These are phyloP conservation scores for Hofmannophila pseudospretella DNA, from an alignment of 2,888 invertebrate species.

Conservation along the genomic window DNA sequence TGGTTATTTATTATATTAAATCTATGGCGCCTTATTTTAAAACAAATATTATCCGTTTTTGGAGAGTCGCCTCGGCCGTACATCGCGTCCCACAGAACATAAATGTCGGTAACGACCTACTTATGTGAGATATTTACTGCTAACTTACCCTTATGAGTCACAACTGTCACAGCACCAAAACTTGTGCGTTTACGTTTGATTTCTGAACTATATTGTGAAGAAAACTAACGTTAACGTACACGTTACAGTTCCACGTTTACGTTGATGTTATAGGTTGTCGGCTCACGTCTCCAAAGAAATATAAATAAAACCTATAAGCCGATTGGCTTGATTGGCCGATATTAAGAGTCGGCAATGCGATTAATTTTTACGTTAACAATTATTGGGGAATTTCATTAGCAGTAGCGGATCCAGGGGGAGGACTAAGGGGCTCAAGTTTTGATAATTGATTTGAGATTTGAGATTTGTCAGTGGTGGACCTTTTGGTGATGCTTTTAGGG, in stretches of 20 bases:
- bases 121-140: slow-evolving; percentile 28
- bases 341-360: slow-evolving; percentile 31
- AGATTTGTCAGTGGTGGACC: too few relatives aligned
- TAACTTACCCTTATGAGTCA: slow-evolving; percentile 19
- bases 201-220: slow-evolving; percentile 10
- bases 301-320: slow-evolving; percentile 40
- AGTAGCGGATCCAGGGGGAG: too few relatives aligned
- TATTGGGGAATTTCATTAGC: slow-evolving; percentile 40
- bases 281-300: slow-evolving; percentile 22
- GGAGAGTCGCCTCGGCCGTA: slow-evolving; percentile 18
- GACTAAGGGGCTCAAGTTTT: too few relatives aligned
- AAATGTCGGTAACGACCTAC: slow-evolving; percentile 22
- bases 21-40: slow-evolving; percentile 33
- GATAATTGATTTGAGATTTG: too few relatives aligned
- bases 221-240: slow-evolving; percentile 18
- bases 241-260: slow-evolving; percentile 19
- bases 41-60: slow-evolving; percentile 33
- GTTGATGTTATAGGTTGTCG: slow-evolving; percentile 15
- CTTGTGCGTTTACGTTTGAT: slow-evolving; percentile 24
- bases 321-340: slow-evolving; percentile 34
- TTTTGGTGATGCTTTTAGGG: too few relatives aligned
- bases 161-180: slow-evolving; percentile 15
- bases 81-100: slow-evolving; percentile 25
- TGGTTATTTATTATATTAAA: slow-evolving; percentile 38
- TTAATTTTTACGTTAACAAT: slow-evolving; percentile 38